A percentile compares a stretch with the other conserved stretches of the same genome.
phyloP scores from a whole-genome alignment of 2,113 vertebrate genomes.

The Ptilorrhoa leucosticta region DNA sequence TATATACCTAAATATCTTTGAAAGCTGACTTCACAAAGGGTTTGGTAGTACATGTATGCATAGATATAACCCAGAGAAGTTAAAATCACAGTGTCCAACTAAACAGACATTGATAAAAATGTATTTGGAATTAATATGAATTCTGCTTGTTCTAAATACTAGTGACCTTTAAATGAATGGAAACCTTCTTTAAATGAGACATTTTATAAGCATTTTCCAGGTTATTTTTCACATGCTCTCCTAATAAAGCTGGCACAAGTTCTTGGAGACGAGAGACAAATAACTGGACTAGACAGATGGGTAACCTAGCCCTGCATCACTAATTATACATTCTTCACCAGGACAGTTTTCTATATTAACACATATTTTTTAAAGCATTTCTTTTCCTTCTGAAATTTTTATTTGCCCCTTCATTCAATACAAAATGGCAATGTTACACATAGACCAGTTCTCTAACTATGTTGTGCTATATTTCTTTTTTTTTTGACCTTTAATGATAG shows the following conservation, averaged over 20 bases:
- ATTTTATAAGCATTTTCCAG: not conserved
- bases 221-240: not conserved
- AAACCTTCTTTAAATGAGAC: not conserved
- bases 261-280: not conserved
- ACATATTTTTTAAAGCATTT: not conserved
- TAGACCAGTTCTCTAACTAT: not conserved
- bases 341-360: not conserved
- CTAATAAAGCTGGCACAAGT: not conserved
- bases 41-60: accelerated
- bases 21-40: not conserved
- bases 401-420: not conserved
- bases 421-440: not conserved
- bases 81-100: not conserved
- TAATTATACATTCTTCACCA: not conserved
- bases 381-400: not conserved
- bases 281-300: not conserved
- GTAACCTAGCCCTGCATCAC: not conserved
- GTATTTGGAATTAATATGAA: not conserved
- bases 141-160: not conserved
- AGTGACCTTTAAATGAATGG: not conserved
- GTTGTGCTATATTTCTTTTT: not conserved
- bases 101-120: not conserved
- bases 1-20: not conserved
- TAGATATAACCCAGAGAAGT: not conserved
- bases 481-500: not conserved